These are phyloP conservation scores for Octodon degus DNA, from an alignment of 2,113 vertebrate genomes.

Conservation along the genomic window DNA sequence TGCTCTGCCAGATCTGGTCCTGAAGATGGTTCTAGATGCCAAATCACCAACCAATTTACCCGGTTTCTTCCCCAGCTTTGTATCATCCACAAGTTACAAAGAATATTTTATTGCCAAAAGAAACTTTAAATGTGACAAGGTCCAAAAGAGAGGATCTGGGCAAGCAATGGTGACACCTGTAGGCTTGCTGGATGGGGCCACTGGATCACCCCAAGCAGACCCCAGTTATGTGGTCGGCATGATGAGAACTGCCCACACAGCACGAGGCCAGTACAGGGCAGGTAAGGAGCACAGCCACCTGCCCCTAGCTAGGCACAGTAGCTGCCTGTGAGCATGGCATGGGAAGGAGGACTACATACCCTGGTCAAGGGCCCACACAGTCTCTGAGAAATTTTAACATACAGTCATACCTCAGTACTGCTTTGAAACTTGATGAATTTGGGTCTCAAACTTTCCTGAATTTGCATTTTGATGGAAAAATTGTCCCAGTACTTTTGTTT, in stretches of 20 bases:
- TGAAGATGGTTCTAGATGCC: background rate
- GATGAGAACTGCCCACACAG: background rate
- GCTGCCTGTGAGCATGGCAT: rapidly evolving
- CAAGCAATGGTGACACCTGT: rapidly evolving
- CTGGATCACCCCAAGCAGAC: background rate
- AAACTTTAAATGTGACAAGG: background rate
- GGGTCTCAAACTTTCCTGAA: background rate
- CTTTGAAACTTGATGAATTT: background rate
- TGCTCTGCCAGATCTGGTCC: background rate
- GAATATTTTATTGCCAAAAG: background rate
- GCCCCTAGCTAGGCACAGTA: background rate
- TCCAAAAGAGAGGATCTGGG: background rate
- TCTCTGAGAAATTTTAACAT: background rate
- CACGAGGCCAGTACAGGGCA: background rate
- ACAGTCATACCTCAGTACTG: background rate
- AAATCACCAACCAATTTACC: background rate
- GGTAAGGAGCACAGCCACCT: too few species aligned
- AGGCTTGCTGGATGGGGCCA: background rate
- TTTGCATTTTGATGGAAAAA: background rate
- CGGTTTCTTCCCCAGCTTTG: background rate
- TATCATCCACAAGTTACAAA: background rate
- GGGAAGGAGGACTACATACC: background rate
- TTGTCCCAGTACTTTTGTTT: background rate
- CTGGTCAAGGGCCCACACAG: background rate
- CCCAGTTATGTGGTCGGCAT: background rate